Evolutionary conservation across 2,797 vertebrate genomes (phyloP), one percentile per base, ranked within the genome.

Genomic region (Acridotheres tristis): DNA sequence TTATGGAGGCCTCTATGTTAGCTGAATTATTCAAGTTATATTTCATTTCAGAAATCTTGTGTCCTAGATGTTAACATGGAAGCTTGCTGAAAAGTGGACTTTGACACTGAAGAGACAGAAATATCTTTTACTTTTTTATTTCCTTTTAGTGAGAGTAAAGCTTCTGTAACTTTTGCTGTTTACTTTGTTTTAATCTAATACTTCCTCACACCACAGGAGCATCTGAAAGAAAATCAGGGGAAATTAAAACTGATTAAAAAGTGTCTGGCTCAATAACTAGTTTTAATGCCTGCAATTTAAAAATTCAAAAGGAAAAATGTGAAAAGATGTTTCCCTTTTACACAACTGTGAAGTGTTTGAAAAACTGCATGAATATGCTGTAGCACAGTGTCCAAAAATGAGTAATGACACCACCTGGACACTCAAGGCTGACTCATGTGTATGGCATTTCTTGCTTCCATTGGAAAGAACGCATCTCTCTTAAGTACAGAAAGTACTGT

Each of bases 361-460:
- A 81, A 78, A 71, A 91, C 69, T 51, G 63, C 85, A 91, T 97
- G 93, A 97, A 94, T 94, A 95, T 96, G 69, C 85, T 96, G 48
- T 34, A 93, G 92, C 79, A 68, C 86, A 93, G 93, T 82, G 95
- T 97, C 95, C 95, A 95, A 97, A 92, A 93, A 90, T 96, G 95
- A 97, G 92, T 96, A 97, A 97, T 97, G 48, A 85, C 86, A 97
- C 97, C 98, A 98, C 97, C 98, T 98, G 98, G 97, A 96, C 51
- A 42, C 96, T 77, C 93, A 96, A 94, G 75, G 78, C 96, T 97
- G 97, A 97, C 97, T 98, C 97, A 98, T 97, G 79, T 91, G 66
- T 91, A 83, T 90, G 92, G 91, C 85, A 93, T 96, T 97, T 97
- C 91, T 98, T 95, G 94, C 91, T 97, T 90, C 93, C 83, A 95